Percentiles rank a stretch among this genome's conserved stretches.
Evolutionary conservation across 2,797 vertebrate species (phyloP).

Genomic region (Rachycentron canadum): DNA sequence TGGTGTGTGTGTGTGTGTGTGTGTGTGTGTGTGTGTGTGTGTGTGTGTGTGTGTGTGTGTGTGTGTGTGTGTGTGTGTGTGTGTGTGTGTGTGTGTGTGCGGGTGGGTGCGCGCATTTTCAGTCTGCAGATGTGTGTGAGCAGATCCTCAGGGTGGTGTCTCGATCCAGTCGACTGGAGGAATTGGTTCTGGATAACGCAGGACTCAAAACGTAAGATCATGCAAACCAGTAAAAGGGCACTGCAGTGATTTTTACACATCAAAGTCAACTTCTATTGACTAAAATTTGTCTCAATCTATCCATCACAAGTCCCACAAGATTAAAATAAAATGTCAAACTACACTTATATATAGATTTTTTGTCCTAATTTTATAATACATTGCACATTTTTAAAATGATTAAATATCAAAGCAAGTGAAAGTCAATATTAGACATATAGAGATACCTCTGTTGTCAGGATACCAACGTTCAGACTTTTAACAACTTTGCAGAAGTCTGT

Average conservation of each 20-base stretch:
- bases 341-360: neutral
- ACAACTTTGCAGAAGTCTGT: neutral
- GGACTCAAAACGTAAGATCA: slow-evolving; percentile 93
- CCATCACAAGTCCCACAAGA: neutral
- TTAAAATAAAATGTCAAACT: neutral
- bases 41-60: too few relatives aligned
- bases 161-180: slow-evolving; percentile 93
- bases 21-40: too few relatives aligned
- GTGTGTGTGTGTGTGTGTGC: slow-evolving; percentile 24
- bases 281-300: neutral
- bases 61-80: slow-evolving; percentile 25
- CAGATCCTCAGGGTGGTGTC: slow-evolving; percentile 95
- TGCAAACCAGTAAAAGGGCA: neutral
- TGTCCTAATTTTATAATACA: neutral
- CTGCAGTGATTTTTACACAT: neutral
- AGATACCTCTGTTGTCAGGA: neutral
- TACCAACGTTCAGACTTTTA: neutral
- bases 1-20: too few relatives aligned
- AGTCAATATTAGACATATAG: neutral
- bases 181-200: slow-evolving; percentile 94
- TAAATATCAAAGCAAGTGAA: neutral
- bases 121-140: slow-evolving; percentile 96
- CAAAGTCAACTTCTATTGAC: neutral
- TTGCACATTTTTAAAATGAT: neutral
- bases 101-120: slow-evolving; percentile 56